phyloP scores from a whole-genome alignment of 2,113 vertebrate genomes.

The Syrrhaptes paradoxus region DNA sequence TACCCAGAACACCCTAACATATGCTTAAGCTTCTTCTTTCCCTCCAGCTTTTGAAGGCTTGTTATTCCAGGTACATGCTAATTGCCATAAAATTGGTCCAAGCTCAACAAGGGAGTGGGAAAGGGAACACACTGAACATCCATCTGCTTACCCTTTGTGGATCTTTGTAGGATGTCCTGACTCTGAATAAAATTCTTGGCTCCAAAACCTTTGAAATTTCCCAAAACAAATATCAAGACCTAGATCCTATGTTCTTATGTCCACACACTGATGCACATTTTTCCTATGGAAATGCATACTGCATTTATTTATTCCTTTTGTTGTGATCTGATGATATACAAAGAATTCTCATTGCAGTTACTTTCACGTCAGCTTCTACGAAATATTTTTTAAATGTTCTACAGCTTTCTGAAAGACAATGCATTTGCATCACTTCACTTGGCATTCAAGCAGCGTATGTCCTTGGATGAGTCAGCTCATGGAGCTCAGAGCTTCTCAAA shows the following conservation, averaged over 20 bases:
- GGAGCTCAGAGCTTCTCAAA: neutral
- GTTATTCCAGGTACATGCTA: neutral
- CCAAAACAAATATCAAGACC: neutral
- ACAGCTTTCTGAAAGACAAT: neutral
- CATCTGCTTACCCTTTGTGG: conserved; percentile 18
- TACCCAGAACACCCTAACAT: neutral
- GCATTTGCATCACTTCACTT: neutral
- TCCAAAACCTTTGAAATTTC: conserved; percentile 4
- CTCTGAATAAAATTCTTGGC: conserved; percentile 28
- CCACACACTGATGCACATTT: neutral
- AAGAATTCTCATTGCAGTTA: neutral
- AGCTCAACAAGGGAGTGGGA: neutral
- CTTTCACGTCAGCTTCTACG: neutral
- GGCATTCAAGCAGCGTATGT: neutral
- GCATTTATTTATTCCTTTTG: neutral
- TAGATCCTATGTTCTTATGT: neutral
- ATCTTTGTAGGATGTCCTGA: conserved; percentile 30
- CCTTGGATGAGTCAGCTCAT: neutral
- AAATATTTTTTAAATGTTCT: neutral
- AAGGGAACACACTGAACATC: conserved; percentile 37
- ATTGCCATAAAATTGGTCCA: conserved; percentile 24
- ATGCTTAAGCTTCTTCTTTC: neutral
- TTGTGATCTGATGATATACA: neutral
- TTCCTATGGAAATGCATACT: neutral
- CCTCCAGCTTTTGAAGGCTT: neutral